Percentiles rank a stretch among this genome's conserved stretches.
phyloP scores from a whole-genome alignment of 2,113 vertebrate species.

The Clarias gariepinus region DNA sequence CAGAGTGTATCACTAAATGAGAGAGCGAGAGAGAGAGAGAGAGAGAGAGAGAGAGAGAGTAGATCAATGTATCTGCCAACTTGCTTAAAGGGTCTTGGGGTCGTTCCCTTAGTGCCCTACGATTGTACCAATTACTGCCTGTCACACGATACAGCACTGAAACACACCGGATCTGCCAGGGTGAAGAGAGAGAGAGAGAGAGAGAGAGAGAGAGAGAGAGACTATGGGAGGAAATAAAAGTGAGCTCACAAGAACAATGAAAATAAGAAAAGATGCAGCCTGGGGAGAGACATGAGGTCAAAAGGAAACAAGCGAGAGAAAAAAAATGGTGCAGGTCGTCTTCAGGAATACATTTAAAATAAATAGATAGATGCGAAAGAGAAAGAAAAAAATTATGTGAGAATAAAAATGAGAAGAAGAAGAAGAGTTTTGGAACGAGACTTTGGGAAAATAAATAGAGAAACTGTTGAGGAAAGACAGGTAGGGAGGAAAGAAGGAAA shows the following conservation, averaged over 20 bases:
- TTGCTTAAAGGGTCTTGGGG: conserved; percentile 21
- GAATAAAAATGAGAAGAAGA: neutral
- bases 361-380: neutral
- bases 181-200: conserved; percentile 18
- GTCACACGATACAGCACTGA: conserved; percentile 49
- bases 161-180: neutral
- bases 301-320: neutral
- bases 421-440: neutral
- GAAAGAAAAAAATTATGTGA: neutral
- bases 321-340: neutral
- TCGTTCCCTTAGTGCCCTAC: conserved; percentile 58
- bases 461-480: neutral
- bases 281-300: neutral
- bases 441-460: neutral
- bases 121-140: conserved; percentile 64
- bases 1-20: neutral
- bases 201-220: conserved; percentile 28
- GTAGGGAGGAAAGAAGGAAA: neutral
- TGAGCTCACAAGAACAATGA: neutral
- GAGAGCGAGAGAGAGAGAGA: neutral
- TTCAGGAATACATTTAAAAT: neutral
- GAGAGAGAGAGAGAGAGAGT: neutral
- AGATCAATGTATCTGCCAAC: neutral
- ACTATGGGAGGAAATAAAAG: neutral
- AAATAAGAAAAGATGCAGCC: neutral